Percentiles rank a stretch among this genome's conserved stretches.
Conservation (phyloP, 2,113 vertebrate species). For the Pomatostomus ruficeps region DNA sequence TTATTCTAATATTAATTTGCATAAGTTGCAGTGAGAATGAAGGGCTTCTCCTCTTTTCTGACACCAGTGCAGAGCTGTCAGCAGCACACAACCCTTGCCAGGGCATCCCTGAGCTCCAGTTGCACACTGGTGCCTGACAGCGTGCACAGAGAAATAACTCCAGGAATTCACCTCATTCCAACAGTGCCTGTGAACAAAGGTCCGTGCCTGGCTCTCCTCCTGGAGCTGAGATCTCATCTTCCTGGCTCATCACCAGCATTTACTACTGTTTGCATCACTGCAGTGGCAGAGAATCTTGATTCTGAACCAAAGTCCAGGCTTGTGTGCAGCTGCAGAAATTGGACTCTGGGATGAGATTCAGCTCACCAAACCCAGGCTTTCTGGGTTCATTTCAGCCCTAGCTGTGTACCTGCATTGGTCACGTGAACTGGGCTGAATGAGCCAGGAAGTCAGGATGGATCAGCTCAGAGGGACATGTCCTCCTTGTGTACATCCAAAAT, state of each 20-base stretch:
- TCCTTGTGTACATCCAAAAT: background rate
- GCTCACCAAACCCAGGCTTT: background rate
- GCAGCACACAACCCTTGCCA: background rate
- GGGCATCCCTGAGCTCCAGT: background rate
- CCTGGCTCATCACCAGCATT: background rate
- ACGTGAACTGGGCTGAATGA: background rate
- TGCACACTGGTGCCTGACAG: background rate
- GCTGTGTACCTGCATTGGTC: rapidly evolving
- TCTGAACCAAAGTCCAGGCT: background rate
- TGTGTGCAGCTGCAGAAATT: background rate
- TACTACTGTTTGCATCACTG: background rate
- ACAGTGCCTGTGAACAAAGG: background rate
- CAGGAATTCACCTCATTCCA: background rate
- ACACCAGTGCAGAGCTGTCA: background rate
- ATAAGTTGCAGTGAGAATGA: background rate
- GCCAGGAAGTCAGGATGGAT: background rate
- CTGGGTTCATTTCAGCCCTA: background rate
- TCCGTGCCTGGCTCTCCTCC: background rate
- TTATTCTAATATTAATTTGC: constrained; percentile 45
- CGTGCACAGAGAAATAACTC: background rate
- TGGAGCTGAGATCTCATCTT: background rate
- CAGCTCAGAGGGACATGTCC: background rate
- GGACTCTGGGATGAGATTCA: background rate
- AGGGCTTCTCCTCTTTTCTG: background rate
- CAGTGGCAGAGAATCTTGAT: background rate